These are phyloP conservation scores for Macrosiphum euphorbiae DNA, from an alignment of 2,888 invertebrate species.

Conservation along the genomic window DNA sequence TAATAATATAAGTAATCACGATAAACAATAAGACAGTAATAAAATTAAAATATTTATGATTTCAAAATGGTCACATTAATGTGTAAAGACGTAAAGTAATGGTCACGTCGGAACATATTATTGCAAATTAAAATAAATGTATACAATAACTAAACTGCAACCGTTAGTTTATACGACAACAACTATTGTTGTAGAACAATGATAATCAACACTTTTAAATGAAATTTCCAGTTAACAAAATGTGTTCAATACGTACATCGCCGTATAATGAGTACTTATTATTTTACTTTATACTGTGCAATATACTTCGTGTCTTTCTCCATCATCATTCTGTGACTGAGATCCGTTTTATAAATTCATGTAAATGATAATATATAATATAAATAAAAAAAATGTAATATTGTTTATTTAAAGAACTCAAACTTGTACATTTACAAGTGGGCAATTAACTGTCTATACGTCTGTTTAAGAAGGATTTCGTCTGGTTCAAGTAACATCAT, in stretches of 20 bases:
- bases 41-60: not conserved
- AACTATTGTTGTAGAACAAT: not conserved
- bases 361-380: too few relatives aligned
- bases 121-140: not conserved
- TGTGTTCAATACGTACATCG: not conserved
- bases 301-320: not conserved
- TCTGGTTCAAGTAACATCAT: not conserved
- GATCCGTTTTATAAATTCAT: not conserved
- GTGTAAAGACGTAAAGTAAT: not conserved
- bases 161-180: not conserved
- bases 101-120: not conserved
- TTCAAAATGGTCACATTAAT: too few relatives aligned
- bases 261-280: not conserved
- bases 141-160: not conserved
- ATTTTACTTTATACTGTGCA: not conserved
- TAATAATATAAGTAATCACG: not conserved
- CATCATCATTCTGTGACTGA: not conserved
- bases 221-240: not conserved
- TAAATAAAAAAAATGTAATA: not conserved
- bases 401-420: not conserved
- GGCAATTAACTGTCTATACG: not conserved
- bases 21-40: not conserved
- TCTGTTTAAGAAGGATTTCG: not conserved
- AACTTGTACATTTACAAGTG: not conserved
- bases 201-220: not conserved